Conservation (phyloP, 1,140 invertebrate genomes). For the Steinernema feltiae region DNA sequence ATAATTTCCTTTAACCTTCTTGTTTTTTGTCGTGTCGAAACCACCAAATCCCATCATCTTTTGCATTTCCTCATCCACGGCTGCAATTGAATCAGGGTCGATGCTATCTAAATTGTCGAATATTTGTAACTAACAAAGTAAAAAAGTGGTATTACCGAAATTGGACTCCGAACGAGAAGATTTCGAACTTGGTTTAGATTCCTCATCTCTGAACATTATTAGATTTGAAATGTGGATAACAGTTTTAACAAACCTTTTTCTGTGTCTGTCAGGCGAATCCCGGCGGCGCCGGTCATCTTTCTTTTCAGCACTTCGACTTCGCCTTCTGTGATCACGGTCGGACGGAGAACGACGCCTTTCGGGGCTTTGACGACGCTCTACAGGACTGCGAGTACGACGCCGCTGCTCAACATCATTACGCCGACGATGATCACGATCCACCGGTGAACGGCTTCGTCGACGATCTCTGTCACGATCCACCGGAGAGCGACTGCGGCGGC, state of each 20-base stretch:
- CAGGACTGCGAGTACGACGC: slow-evolving; percentile 18
- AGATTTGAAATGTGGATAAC: no score
- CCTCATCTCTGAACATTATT: no score
- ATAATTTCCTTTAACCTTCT: slow-evolving; percentile 88
- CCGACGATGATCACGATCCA: slow-evolving; percentile 34
- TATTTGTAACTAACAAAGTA: no score
- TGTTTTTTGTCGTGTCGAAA: slow-evolving; percentile 83
- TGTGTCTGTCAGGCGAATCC: not conserved
- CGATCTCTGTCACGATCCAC: slow-evolving; percentile 39
- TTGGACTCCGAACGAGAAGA: no score
- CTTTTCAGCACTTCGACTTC: slow-evolving; percentile 29
- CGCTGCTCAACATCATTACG: slow-evolving; percentile 30
- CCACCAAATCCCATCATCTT: slow-evolving; percentile 90
- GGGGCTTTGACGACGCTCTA: not conserved
- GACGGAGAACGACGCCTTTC: slow-evolving; percentile 9
- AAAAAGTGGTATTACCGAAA: no score
- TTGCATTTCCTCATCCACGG: slow-evolving; percentile 89
- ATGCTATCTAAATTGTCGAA: slow-evolving; percentile 31
- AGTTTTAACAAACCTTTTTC: slow-evolving; percentile 18
- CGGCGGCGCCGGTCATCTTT: slow-evolving; percentile 34
- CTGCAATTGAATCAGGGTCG: slow-evolving; percentile 63
- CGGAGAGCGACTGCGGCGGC: slow-evolving; percentile 21
- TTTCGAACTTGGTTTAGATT: slow-evolving; percentile 40
- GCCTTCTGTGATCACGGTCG: slow-evolving; percentile 30
- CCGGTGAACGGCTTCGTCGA: slow-evolving; percentile 30